Conservation (phyloP, 2,888 invertebrate species). For the Leptopilina drosophilae region DNA sequence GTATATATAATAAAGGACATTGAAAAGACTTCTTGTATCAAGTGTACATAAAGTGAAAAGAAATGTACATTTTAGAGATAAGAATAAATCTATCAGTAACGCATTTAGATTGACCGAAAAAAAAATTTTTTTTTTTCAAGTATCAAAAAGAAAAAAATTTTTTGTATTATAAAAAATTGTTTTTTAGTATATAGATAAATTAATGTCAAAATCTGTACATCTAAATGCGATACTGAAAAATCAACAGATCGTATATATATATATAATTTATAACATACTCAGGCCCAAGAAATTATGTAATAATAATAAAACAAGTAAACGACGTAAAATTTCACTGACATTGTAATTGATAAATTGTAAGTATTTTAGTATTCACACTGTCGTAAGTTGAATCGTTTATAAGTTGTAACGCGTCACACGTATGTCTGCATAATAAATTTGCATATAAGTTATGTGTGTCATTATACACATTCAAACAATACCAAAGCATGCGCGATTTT, state of each 20-base stretch:
- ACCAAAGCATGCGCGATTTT: conserved; percentile 68
- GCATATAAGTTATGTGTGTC: conserved; percentile 30
- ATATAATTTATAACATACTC: conserved; percentile 52
- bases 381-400: conserved; percentile 36
- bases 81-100: background rate
- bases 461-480: conserved; percentile 62
- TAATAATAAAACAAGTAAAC: conserved; percentile 51
- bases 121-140: background rate
- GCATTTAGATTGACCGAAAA: background rate
- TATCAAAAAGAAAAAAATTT: background rate
- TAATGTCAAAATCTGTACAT: background rate
- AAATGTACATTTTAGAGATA: conserved; percentile 28
- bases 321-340: conserved; percentile 50
- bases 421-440: conserved; percentile 43
- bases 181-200: background rate
- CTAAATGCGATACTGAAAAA: conserved; percentile 9
- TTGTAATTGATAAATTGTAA: conserved; percentile 56
- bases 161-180: background rate
- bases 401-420: conserved; percentile 37
- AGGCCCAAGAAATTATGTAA: conserved; percentile 58
- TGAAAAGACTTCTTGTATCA: conserved; percentile 35
- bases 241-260: conserved; percentile 37
- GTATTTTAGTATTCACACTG: conserved; percentile 47
- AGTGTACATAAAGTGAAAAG: conserved; percentile 23
- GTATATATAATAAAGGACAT: conserved; percentile 1